Evolutionary conservation across 2,888 invertebrate genomes (phyloP), one percentile per base, ranked within the genome.

Genomic region (Ormia ochracea): DNA sequence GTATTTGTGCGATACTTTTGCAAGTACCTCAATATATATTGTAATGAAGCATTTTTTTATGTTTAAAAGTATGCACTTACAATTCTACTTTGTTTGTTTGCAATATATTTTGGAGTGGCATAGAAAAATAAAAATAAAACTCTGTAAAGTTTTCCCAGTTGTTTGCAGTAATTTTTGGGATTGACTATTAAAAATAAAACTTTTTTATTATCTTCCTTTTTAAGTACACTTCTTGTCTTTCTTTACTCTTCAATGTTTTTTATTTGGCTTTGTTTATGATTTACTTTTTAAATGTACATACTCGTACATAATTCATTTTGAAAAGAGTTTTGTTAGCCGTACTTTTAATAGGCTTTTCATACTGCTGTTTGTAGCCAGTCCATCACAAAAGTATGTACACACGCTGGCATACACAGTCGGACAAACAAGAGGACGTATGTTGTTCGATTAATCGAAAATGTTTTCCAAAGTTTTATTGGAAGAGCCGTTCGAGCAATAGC

Each of bases 41-140:
- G 65, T 70, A 74, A 79, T 79, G 65, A 75, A 75, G 75, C 74
- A 74, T n/a, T n/a, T 14, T 79, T 75, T 74, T 31, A 52, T 74
- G 65, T 69, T 78, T 38, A 38, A 74, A 74, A 66, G 69, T 50
- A 50, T 14, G 50, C 36, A 69, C 61, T 63, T 68, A 9, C 52
- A 33, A 10, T 61, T 66, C 43, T 72, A 38, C 43, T 72, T n/a
- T 63, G 23, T 72, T 78, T 59, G 52, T 65, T 72, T 72, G 58
- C 58, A 56, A 76, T 48, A 76, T 56, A 23, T 45, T 63, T 48
- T 69, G 26, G 21, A 76, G 54, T 68, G 28, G 52, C 36, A 69
- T 69, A 61, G 50, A 33, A 68, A 45, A 61, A 14, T 26, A 38
- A n/a, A n/a, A 58, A 19, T 33, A 48, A 65, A 72, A 45, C 45